Conservation (phyloP, 2,888 invertebrate genomes). For the Phyllotreta striolata region DNA sequence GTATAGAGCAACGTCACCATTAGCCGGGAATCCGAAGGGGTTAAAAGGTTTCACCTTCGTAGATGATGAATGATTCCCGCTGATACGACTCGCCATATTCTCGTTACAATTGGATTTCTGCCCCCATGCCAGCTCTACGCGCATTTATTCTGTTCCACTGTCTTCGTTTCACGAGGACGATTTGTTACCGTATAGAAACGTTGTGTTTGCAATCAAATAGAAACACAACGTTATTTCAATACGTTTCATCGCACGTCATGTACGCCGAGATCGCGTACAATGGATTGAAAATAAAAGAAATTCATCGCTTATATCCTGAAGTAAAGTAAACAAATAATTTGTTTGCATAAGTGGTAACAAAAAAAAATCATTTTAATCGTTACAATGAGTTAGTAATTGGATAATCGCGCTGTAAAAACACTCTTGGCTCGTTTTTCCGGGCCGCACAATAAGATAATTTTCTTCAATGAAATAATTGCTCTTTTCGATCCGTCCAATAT, state of each 20-base stretch:
- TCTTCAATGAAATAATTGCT: slow-evolving; percentile 22
- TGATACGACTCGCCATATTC: slow-evolving; percentile 37
- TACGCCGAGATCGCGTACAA: too few relatives aligned
- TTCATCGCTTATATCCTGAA: too few relatives aligned
- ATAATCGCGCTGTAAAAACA: too few relatives aligned
- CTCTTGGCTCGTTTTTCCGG: too few relatives aligned
- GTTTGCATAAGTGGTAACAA: too few relatives aligned
- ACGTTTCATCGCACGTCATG: too few relatives aligned
- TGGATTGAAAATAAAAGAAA: too few relatives aligned
- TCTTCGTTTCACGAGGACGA: slow-evolving; percentile 13
- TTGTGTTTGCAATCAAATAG: not conserved
- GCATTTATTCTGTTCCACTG: slow-evolving; percentile 27
- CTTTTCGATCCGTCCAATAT: slow-evolving; percentile 21
- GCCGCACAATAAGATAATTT: slow-evolving; percentile 12
- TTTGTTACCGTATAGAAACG: slow-evolving; percentile 18
- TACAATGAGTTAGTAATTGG: too few relatives aligned
- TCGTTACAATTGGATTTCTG: slow-evolving; percentile 39
- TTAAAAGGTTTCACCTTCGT: slow-evolving; percentile 55
- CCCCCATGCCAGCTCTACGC: slow-evolving; percentile 33
- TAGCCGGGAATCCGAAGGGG: slow-evolving; percentile 53
- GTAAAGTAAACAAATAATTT: too few relatives aligned
- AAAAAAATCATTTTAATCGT: too few relatives aligned
- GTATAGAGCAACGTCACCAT: too few relatives aligned
- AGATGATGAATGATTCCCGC: slow-evolving; percentile 48
- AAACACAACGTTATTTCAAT: not conserved